Conservation (phyloP, 2,113 vertebrate species). For the Climacteris rufus region DNA sequence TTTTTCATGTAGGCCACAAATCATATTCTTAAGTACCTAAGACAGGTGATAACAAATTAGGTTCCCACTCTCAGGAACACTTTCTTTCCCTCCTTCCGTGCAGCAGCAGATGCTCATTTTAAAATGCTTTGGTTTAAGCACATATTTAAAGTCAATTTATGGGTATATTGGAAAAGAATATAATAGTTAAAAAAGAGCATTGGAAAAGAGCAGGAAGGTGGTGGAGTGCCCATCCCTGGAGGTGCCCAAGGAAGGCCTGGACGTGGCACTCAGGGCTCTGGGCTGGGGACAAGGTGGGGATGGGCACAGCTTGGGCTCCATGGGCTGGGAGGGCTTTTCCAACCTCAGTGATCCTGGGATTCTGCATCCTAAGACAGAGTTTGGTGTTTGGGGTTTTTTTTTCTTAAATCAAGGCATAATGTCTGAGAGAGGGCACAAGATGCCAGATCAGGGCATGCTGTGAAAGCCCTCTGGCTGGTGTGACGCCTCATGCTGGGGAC, state of each 20-base stretch:
- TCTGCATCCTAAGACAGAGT: background rate
- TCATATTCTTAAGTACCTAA: background rate
- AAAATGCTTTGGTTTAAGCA: background rate
- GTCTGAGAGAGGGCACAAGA: too few relatives aligned
- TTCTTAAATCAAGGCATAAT: too few relatives aligned
- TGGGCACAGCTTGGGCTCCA: rapidly evolving
- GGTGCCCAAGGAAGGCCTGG: background rate
- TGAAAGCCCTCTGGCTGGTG: background rate
- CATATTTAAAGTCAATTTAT: background rate
- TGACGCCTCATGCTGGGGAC: background rate
- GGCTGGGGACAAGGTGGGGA: rapidly evolving
- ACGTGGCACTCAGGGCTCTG: background rate
- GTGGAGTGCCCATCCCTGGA: background rate
- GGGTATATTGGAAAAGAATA: background rate
- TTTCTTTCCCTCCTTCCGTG: background rate
- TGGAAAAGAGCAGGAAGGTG: background rate
- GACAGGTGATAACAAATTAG: background rate
- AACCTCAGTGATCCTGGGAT: background rate
- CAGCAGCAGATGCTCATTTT: background rate
- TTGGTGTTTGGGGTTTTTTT: too few relatives aligned
- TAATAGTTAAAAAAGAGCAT: background rate
- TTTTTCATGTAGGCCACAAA: conserved; percentile 7
- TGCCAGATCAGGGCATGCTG: background rate
- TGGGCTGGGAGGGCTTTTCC: background rate
- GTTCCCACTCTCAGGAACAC: background rate